phyloP scores from a whole-genome alignment of 1,140 invertebrate genomes.

The Littorina saxatilis region DNA sequence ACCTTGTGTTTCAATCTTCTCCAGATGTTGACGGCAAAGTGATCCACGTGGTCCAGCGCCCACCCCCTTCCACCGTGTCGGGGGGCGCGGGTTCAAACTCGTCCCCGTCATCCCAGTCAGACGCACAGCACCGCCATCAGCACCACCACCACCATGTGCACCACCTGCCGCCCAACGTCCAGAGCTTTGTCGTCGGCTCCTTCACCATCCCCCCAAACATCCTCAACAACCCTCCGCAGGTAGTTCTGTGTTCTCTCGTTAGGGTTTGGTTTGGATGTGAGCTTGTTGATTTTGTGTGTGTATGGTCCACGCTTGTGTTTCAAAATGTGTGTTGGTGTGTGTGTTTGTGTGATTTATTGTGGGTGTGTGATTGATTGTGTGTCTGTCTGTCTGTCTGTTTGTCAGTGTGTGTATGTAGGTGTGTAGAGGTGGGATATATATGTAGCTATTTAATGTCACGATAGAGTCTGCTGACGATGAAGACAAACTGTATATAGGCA shows the following conservation, averaged over 20 bases:
- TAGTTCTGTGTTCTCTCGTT: conserved; percentile 45
- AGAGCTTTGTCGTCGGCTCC: conserved; percentile 73
- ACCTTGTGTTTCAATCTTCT: too few relatives aligned
- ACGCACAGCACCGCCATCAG: background rate
- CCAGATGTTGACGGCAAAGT: conserved; percentile 94
- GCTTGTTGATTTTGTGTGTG: background rate
- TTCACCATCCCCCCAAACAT: conserved; percentile 73
- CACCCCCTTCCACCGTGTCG: conserved; percentile 80
- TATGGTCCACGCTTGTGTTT: background rate
- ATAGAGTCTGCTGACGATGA: too few relatives aligned
- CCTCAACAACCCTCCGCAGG: conserved; percentile 67
- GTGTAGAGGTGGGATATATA: background rate
- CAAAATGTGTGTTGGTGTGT: background rate
- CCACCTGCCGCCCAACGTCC: conserved; percentile 52
- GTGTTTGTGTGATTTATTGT: too few relatives aligned
- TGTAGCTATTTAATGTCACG: too few relatives aligned
- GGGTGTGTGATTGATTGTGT: too few relatives aligned
- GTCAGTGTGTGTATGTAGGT: background rate
- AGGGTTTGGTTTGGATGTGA: too few relatives aligned
- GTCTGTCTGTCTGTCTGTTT: too few relatives aligned
- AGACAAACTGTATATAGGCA: too few relatives aligned
- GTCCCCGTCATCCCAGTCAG: conserved; percentile 52
- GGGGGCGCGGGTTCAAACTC: conserved; percentile 49
- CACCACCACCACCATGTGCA: conserved; percentile 30
- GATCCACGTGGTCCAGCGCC: conserved; percentile 92